phyloP scores from a whole-genome alignment of 2,888 invertebrate species.

The Frankliniella intonsa region DNA sequence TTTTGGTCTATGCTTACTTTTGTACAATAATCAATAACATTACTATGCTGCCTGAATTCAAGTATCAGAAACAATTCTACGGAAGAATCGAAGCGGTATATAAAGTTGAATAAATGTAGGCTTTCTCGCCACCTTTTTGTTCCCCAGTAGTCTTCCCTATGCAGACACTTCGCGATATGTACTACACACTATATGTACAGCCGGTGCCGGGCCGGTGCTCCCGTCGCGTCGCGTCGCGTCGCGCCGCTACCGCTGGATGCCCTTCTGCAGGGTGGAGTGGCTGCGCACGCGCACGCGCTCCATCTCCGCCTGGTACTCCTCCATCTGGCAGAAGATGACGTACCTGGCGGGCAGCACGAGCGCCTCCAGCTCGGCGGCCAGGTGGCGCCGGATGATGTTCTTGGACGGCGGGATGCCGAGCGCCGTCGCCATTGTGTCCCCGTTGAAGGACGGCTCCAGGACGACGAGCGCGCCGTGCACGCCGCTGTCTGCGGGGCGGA shows the following conservation, averaged over 20 bases:
- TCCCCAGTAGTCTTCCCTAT: too few relatives aligned
- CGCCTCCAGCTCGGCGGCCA: conserved; percentile 85
- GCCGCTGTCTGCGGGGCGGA: conserved; percentile 68
- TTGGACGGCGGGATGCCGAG: conserved; percentile 88
- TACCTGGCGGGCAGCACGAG: conserved; percentile 91
- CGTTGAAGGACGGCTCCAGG: conserved; percentile 87
- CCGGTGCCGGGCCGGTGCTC: too few relatives aligned
- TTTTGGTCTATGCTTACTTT: too few relatives aligned
- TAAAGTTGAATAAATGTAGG: too few relatives aligned
- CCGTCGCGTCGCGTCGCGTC: background rate
- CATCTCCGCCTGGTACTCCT: conserved; percentile 74
- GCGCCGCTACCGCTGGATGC: conserved; percentile 16
- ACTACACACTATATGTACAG: too few relatives aligned
- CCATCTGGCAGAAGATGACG: conserved; percentile 80
- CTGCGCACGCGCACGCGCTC: conserved; percentile 43
- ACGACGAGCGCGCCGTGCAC: conserved; percentile 93
- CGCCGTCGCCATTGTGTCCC: conserved; percentile 91
- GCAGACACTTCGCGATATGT: too few relatives aligned
- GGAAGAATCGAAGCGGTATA: too few relatives aligned
- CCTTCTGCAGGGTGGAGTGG: background rate
- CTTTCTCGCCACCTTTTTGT: too few relatives aligned
- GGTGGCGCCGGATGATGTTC: conserved; percentile 86
- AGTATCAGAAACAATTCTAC: too few relatives aligned
- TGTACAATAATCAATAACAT: too few relatives aligned
- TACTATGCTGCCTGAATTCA: too few relatives aligned